Conservation (phyloP, 2,888 invertebrate genomes). For the Andrena dorsata region DNA sequence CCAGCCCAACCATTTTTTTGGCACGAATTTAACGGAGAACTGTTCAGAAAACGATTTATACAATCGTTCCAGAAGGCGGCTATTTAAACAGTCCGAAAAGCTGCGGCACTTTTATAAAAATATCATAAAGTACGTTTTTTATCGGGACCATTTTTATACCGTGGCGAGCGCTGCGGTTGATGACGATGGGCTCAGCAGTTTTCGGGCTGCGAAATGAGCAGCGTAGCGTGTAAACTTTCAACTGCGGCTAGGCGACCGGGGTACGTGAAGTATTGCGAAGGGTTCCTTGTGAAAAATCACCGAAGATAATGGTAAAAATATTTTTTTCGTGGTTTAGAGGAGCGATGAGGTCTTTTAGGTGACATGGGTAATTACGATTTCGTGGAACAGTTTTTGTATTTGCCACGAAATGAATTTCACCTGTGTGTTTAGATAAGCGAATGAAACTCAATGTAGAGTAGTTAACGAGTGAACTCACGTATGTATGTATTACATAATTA, state of each 20-base stretch:
- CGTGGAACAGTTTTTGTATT: too few relatives aligned
- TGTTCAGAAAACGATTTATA: background rate
- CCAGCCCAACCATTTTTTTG: too few relatives aligned
- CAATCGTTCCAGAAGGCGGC: background rate
- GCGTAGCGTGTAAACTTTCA: background rate
- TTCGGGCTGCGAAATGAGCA: background rate
- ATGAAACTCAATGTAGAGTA: too few relatives aligned
- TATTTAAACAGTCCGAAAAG: background rate
- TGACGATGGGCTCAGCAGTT: conserved; percentile 7
- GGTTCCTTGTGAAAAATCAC: too few relatives aligned
- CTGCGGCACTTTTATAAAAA: background rate
- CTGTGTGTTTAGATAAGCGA: too few relatives aligned
- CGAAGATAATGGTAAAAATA: too few relatives aligned
- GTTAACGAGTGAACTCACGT: background rate
- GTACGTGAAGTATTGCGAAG: too few relatives aligned
- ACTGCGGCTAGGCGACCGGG: background rate
- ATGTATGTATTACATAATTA: background rate
- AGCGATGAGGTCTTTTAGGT: too few relatives aligned
- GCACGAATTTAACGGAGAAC: conserved; percentile 3
- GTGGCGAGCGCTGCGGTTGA: background rate
- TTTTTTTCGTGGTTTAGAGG: too few relatives aligned
- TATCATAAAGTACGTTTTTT: background rate
- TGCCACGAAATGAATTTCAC: too few relatives aligned
- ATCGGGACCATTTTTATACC: background rate
- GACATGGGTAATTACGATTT: too few relatives aligned